Evolutionary conservation across 1,140 invertebrate genomes (phyloP).

Genomic region (Meloidogyne floridensis): DNA sequence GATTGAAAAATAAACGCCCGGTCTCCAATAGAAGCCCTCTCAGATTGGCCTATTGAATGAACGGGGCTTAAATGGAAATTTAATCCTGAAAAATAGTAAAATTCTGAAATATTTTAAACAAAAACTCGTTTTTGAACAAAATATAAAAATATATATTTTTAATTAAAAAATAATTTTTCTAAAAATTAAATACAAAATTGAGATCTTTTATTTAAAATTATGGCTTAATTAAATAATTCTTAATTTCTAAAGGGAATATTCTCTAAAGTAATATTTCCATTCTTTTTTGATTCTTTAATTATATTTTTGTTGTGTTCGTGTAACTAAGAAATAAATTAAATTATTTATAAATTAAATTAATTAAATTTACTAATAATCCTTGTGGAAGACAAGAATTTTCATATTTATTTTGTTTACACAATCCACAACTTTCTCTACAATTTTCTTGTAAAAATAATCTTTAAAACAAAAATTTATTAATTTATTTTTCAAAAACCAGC

Average conservation of each 20-base stretch:
- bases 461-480: conserved; percentile 46
- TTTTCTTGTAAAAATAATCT: conserved; percentile 62
- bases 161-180: too few species aligned
- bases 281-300: neutral
- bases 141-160: too few species aligned
- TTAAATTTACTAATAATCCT: neutral
- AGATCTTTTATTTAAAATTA: neutral
- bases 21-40: too few species aligned
- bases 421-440: conserved; percentile 52
- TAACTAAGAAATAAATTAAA: neutral
- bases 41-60: too few species aligned
- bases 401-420: conserved; percentile 38
- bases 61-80: too few species aligned
- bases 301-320: neutral
- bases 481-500: conserved; percentile 24
- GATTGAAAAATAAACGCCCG: too few species aligned
- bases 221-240: neutral
- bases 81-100: too few species aligned
- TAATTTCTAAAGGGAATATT: neutral
- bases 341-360: neutral
- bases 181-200: neutral
- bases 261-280: neutral
- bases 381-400: conserved; percentile 15
- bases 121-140: too few species aligned
- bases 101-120: too few species aligned